Percentiles rank a stretch among this genome's conserved stretches.
phyloP scores from a whole-genome alignment of 2,888 invertebrate genomes.

The Scaptomyza tumidula region DNA sequence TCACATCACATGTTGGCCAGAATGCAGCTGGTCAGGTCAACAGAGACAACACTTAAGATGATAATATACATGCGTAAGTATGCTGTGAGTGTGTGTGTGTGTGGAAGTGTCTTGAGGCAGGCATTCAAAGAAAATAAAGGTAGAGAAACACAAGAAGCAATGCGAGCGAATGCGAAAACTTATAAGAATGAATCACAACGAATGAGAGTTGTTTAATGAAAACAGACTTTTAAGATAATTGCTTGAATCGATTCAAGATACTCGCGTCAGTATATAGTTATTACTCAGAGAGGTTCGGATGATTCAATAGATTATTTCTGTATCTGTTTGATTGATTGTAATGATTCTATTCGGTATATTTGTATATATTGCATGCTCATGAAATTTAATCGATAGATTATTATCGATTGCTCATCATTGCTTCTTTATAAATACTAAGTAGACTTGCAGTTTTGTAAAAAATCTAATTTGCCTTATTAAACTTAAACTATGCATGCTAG shows the following conservation, averaged over 20 bases:
- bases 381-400: too few relatives aligned
- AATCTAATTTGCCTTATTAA: constrained; percentile 14
- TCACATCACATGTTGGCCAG: constrained; percentile 6
- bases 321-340: too few relatives aligned
- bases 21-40: constrained; percentile 9
- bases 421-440: background rate
- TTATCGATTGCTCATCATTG: constrained; percentile 1
- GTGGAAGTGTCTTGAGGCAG: background rate
- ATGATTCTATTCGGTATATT: too few relatives aligned
- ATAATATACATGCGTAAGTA: constrained; percentile 10
- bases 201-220: background rate
- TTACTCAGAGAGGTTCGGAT: background rate
- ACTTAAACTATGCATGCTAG: constrained; percentile 46
- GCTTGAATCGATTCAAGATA: background rate
- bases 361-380: too few relatives aligned
- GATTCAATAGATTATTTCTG: background rate
- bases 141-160: constrained; percentile 26
- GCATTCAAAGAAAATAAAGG: constrained; percentile 12
- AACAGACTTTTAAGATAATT: background rate
- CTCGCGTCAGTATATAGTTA: background rate
- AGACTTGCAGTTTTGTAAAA: background rate
- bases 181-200: constrained; percentile 6
- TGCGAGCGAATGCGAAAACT: constrained; percentile 19
- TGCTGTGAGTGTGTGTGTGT: constrained; percentile 18
- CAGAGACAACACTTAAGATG: constrained; percentile 35